These are phyloP conservation scores for Echinometra lucunter DNA, from an alignment of 53 echinoderm and acorn worm genomes.

Conservation along the genomic window DNA sequence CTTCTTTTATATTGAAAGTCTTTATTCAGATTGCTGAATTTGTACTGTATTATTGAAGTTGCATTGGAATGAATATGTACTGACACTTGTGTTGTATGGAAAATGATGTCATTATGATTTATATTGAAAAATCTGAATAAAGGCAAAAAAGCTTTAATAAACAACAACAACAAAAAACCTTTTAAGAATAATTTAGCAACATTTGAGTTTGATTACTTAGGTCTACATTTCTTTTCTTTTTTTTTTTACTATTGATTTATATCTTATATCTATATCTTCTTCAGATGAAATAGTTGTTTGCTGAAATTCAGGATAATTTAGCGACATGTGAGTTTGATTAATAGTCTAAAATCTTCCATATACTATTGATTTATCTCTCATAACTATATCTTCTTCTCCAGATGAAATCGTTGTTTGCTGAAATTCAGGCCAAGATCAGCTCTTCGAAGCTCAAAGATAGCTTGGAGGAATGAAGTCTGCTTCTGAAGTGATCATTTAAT, in stretches of 20 bases:
- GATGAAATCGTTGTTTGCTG: constrained; percentile 62
- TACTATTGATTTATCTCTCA: background rate
- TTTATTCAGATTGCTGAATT: too few relatives aligned
- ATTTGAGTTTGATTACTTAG: background rate
- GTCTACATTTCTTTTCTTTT: too few relatives aligned
- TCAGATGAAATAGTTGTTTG: constrained; percentile 58
- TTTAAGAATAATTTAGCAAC: too few relatives aligned
- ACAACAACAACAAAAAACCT: too few relatives aligned
- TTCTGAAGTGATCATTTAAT: background rate
- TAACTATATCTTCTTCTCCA: background rate
- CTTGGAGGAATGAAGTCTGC: constrained; percentile 37
- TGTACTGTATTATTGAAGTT: too few relatives aligned
- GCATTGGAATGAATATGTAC: too few relatives aligned
- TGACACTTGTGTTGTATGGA: too few relatives aligned
- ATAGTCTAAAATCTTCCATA: background rate
- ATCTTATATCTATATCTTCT: background rate
- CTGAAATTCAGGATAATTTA: constrained; percentile 28
- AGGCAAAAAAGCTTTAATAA: too few relatives aligned
- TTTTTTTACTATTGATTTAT: background rate
- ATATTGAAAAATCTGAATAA: too few relatives aligned
- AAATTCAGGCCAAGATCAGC: constrained; percentile 31
- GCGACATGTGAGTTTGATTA: too few relatives aligned
- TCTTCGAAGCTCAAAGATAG: constrained; percentile 14
- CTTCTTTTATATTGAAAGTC: too few relatives aligned
- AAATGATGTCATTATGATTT: too few relatives aligned